Evolutionary conservation across 2,797 vertebrate species (phyloP), one percentile per base, ranked within the genome.

Genomic region (Xiphophorus birchmanni): DNA sequence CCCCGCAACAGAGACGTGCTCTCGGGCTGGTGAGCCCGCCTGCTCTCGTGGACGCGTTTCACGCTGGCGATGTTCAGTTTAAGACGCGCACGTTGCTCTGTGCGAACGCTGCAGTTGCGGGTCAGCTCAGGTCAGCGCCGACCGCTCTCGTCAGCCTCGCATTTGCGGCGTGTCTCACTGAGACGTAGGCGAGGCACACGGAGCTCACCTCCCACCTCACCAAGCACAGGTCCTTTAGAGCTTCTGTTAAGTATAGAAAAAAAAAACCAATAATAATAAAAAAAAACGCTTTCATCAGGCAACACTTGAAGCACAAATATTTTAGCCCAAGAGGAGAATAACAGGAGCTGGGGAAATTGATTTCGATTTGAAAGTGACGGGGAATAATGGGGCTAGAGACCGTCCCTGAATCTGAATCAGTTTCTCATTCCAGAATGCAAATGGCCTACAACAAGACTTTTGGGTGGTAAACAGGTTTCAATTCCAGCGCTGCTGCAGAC

Each of bases 341-440:
- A 91, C 90, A 80, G 86, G 88, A 79, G 86, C 82, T 52, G 73
- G 69, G 82, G 83, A 89, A 92, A 94, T 93, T 91, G 89, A 94
- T 95, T 93, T 94, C 86, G 87, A 93, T 94, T 93, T 89, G 87
- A 93, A 94, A 92, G 89, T 93, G 89, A 89, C 75, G 17, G 90
- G 82, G 85, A 91, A 93, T 94, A 90, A 93, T 91, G 82, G 80
- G 85, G 82, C 89, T 93, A 82, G 77, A 89, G 88, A 82, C 88
- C 82, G 86, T 88, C 87, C 77, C 86, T 86, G 89, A 91, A 92
- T 93, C 87, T 91, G 86, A 91, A 91, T 90, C 85, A 83, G 81
- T 80, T 87, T 88, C 80, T 91, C 83, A 90, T 93, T 93, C 79
- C 83, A 82, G 65, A 86, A 91, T 88, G 89, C 86, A 93, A 93